Base-by-base conservation (phyloP, 2,113 vertebrate genomes). In the Istiophorus platypterus region DNA sequence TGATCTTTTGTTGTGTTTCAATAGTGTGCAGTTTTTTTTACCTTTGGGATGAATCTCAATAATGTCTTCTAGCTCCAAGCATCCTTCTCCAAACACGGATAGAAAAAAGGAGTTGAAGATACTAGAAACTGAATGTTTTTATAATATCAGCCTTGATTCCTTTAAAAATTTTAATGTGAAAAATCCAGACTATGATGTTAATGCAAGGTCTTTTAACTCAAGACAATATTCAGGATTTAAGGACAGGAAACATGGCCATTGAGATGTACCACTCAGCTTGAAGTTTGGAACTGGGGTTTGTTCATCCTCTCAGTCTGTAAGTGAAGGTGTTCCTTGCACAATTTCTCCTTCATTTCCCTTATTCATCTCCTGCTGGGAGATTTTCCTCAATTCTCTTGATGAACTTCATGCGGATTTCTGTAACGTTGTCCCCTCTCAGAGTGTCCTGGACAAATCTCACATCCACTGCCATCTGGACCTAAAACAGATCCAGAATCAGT, bases 401-500 rank as follows among this genome's bases (percentile, higher is more conserved):
- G 87, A 99, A 99, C 92, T 97, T 97, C 98, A 99, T 99, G 22
- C 98, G 95, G 67, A 99, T 99, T 92, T 99, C 98, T 72, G 98
- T 99, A 87, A 99, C 97, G 1, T 95, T 96, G 80, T 99, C 98
- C 2, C 98, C 98, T 93, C 98, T 96, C 82, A 99, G 93, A 0
- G 97, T 99, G 89, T 99, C 98, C 90, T 99, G 98, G 70, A 94
- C 95, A 90, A 99, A 99, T 77, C 96, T 97, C 65, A 99, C 97
- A 72, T 99, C 98, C n/a, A 99, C 97, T 0, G 98, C 98, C 98
- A 99, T 99, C 95, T 99, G 98, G 73, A 99, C 98, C 98, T 99
- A 78, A 31, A 85, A 6, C 61, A 67, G 10, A 80, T 6, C 34
- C 2, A 78, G 4, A 27, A 59, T 42, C 17, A 17, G 26, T 75